Conservation (phyloP, 2,797 vertebrate species). For the Todus mexicanus region DNA sequence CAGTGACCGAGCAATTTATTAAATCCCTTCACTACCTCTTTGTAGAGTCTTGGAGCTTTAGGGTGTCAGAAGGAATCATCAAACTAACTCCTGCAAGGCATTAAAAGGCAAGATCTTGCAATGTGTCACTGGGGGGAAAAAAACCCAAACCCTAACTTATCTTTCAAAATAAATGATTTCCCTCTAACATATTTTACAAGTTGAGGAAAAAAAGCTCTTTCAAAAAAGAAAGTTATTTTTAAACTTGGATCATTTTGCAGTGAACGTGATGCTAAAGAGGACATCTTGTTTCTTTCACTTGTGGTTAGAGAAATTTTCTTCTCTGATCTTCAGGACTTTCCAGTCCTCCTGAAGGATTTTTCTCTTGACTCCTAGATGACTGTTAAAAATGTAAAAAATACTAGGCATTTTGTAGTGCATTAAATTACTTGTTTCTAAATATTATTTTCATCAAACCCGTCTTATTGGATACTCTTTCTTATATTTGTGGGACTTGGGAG, state of each 20-base stretch:
- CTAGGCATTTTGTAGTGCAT: not conserved
- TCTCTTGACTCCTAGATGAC: not conserved
- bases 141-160: not conserved
- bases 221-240: not conserved
- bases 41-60: not conserved
- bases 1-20: not conserved
- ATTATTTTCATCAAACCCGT: not conserved
- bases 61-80: not conserved
- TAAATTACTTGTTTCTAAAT: not conserved
- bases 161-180: not conserved
- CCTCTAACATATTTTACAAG: not conserved
- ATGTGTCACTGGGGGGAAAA: not conserved
- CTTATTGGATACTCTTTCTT: not conserved
- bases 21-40: constrained; percentile 4
- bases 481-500: not conserved
- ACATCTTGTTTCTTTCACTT: not conserved
- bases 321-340: not conserved
- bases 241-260: not conserved
- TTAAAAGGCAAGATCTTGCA: not conserved
- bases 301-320: not conserved
- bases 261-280: not conserved
- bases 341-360: not conserved
- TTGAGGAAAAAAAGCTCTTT: not conserved
- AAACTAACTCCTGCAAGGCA: not conserved
- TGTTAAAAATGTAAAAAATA: not conserved